A percentile compares a stretch with the other conserved stretches of the same genome.
Conservation (phyloP, 2,113 vertebrate species). For the Grantiella picta region DNA sequence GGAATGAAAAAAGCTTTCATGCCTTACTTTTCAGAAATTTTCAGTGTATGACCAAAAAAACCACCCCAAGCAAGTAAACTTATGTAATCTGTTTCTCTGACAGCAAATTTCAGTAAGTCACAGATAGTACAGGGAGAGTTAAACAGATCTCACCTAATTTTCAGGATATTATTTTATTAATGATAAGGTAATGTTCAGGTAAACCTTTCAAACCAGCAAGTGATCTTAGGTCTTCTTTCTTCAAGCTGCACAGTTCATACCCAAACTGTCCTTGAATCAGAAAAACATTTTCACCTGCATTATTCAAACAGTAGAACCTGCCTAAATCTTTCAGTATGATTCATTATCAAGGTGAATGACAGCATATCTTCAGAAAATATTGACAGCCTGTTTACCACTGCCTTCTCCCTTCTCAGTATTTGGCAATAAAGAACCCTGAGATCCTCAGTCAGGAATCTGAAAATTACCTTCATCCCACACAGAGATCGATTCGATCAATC, state of each 20-base stretch:
- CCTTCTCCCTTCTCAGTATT: not conserved
- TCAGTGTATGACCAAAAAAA: not conserved
- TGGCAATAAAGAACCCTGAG: not conserved
- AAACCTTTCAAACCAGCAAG: not conserved
- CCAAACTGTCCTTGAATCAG: not conserved
- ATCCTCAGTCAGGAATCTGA: not conserved
- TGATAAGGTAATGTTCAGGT: not conserved
- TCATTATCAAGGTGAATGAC: not conserved
- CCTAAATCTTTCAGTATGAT: not conserved
- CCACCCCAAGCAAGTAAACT: not conserved
- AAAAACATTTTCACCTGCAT: not conserved
- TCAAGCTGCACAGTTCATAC: not conserved
- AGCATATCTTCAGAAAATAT: slow-evolving; percentile 14
- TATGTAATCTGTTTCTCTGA: not conserved
- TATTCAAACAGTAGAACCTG: not conserved
- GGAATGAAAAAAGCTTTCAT: not conserved
- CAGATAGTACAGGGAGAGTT: not conserved
- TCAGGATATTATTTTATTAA: not conserved
- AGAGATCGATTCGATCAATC: not conserved
- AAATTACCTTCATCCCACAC: not conserved
- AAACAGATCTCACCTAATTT: not conserved
- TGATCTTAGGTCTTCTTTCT: not conserved
- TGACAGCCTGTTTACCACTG: slow-evolving; percentile 11
- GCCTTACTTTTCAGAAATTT: not conserved
- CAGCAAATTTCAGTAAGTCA: not conserved